Evolutionary conservation across 2,113 vertebrate species (phyloP).

Genomic region (Thinocorus orbignyianus): DNA sequence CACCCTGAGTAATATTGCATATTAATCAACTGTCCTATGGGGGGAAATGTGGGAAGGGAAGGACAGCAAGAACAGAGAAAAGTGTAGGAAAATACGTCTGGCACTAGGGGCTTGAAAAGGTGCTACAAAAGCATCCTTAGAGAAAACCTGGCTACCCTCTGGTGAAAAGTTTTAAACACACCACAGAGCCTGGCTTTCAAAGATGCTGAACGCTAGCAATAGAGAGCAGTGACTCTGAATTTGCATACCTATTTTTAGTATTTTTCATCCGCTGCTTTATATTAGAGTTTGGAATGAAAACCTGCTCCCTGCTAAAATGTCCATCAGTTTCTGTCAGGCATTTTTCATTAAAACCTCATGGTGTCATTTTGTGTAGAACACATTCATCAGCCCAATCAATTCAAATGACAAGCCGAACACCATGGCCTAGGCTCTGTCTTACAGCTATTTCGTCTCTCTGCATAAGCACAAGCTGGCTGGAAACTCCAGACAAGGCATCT

Average conservation of each 20-base stretch:
- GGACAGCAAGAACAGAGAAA: not conserved
- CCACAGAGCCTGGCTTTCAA: not conserved
- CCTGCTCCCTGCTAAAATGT: not conserved
- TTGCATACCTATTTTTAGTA: not conserved
- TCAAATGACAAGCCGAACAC: not conserved
- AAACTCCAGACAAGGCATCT: not conserved
- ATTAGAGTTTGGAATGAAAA: not conserved
- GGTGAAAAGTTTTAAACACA: not conserved
- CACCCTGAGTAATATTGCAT: conserved; percentile 51
- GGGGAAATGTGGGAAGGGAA: not conserved
- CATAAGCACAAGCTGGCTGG: not conserved
- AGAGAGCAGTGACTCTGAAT: not conserved
- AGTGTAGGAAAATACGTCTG: not conserved
- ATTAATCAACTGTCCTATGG: conserved; percentile 53
- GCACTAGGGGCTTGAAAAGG: not conserved
- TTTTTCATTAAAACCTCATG: not conserved
- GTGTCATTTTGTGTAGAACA: not conserved
- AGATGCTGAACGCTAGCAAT: not conserved
- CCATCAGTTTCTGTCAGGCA: not conserved
- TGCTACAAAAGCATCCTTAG: not conserved
- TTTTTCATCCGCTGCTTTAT: not conserved
- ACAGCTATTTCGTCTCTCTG: not conserved
- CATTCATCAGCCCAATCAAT: not conserved
- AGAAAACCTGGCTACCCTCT: not conserved
- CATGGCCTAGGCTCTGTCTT: not conserved